Evolutionary conservation across 2,113 vertebrate genomes (phyloP).

Genomic region (Oriolus oriolus): DNA sequence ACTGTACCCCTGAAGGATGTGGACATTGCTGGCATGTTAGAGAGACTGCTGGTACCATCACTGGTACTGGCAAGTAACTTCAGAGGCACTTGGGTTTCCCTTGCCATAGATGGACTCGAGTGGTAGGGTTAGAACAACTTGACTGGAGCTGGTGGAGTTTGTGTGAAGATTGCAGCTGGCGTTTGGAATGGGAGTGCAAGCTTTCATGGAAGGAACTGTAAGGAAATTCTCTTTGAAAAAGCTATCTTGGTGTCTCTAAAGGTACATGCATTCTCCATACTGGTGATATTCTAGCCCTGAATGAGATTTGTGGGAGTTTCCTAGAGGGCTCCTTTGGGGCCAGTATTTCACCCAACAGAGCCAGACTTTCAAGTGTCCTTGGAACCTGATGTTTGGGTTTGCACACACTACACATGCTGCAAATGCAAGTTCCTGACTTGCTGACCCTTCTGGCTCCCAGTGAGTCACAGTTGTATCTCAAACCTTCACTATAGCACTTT

Average conservation of each 20-base stretch:
- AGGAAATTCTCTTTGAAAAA: slow-evolving; percentile 14
- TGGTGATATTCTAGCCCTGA: slow-evolving; percentile 44
- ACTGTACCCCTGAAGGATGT: not conserved
- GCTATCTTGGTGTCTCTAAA: slow-evolving; percentile 16
- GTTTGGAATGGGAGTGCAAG: not conserved
- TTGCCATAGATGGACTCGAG: not conserved
- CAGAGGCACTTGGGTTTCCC: not conserved
- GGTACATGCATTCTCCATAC: not conserved
- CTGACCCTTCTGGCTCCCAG: not conserved
- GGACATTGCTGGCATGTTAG: not conserved
- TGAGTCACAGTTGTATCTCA: not conserved
- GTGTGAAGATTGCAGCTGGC: not conserved
- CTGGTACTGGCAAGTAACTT: not conserved
- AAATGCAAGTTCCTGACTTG: not conserved
- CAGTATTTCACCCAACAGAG: slow-evolving; percentile 25
- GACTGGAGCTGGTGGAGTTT: not conserved
- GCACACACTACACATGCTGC: not conserved
- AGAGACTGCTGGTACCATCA: not conserved
- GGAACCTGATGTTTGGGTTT: not conserved
- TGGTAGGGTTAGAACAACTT: not conserved
- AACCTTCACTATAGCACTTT: slow-evolving; percentile 50
- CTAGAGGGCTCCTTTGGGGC: slow-evolving; percentile 21
- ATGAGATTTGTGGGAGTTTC: not conserved
- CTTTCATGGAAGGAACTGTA: not conserved
- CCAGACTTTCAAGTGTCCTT: not conserved